Conservation (phyloP, 64 coral and sea anemone genomes). For the Pachyseris speciosa region DNA sequence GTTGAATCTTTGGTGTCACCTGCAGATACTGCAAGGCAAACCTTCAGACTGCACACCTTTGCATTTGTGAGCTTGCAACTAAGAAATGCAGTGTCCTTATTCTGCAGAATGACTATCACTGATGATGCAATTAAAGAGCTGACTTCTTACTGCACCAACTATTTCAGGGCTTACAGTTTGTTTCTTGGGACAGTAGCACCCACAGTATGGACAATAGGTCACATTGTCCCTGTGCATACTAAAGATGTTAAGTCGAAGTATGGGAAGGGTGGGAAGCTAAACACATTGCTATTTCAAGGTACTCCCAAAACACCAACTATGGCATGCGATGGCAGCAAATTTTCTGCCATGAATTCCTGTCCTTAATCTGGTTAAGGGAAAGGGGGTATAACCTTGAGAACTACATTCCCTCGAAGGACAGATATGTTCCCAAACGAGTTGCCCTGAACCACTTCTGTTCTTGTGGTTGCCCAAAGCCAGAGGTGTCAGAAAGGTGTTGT, state of each 20-base stretch:
- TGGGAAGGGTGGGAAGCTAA: conserved; percentile 54
- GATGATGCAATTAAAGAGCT: conserved; percentile 31
- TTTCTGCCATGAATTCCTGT: conserved; percentile 40
- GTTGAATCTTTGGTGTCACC: conserved; percentile 40
- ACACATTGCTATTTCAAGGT: conserved; percentile 28
- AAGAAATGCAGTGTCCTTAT: conserved; percentile 21
- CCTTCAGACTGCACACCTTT: conserved; percentile 6
- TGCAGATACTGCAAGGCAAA: conserved; percentile 38
- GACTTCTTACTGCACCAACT: conserved; percentile 34
- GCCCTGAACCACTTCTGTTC: conserved; percentile 5
- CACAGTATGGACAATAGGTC: conserved; percentile 34
- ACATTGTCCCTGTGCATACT: conserved; percentile 27
- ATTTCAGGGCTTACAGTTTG: conserved; percentile 29
- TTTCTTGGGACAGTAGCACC: conserved; percentile 23
- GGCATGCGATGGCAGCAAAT: conserved; percentile 46
- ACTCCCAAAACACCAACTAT: conserved; percentile 37
- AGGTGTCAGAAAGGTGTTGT: background rate
- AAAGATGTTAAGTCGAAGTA: conserved; percentile 3
- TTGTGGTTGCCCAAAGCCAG: conserved; percentile 10
- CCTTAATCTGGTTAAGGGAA: conserved; percentile 56
- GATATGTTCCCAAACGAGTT: background rate
- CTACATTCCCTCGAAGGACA: conserved; percentile 2
- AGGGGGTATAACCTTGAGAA: conserved; percentile 15
- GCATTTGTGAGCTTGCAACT: background rate
- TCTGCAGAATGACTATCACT: conserved; percentile 47